Percentiles rank a stretch among this genome's conserved stretches.
These are phyloP conservation scores for Dendrolimus punctatus DNA, from an alignment of 1,140 invertebrate species.

Conservation along the genomic window DNA sequence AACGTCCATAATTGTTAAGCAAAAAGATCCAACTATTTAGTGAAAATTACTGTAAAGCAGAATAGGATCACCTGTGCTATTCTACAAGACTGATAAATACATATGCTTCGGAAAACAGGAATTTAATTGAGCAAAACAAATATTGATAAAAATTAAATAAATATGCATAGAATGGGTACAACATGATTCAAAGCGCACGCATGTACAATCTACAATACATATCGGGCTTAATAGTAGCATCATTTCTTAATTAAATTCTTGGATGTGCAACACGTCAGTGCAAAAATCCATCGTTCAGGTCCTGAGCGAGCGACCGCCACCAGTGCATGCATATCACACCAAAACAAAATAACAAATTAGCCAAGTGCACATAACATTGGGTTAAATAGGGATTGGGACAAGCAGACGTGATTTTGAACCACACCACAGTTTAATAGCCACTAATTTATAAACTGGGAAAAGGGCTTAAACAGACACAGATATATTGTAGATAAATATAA, in stretches of 20 bases:
- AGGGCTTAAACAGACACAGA: too few species aligned
- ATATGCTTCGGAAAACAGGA: too few species aligned
- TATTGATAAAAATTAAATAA: conserved; percentile 1
- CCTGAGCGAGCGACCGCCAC: conserved; percentile 36
- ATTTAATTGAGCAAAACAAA: neutral
- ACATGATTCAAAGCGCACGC: conserved; percentile 10
- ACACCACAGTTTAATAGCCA: too few species aligned
- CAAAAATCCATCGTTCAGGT: conserved; percentile 62
- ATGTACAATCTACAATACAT: neutral
- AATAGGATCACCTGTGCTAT: too few species aligned
- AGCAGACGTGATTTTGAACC: neutral
- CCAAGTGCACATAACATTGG: conserved; percentile 27
- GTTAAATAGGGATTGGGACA: neutral
- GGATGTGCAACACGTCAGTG: conserved; percentile 36
- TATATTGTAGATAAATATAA: too few species aligned
- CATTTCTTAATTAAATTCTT: conserved; percentile 9
- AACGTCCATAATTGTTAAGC: too few species aligned
- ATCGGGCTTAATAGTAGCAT: conserved; percentile 4
- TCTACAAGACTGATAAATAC: too few species aligned
- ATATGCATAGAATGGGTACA: conserved; percentile 1
- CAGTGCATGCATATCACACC: conserved; percentile 61
- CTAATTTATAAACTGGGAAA: too few species aligned
- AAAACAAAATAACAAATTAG: conserved; percentile 48
- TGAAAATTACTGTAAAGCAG: too few species aligned
- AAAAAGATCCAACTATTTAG: too few species aligned